Conservation (phyloP, 2,113 vertebrate species). For the Upupa epops region DNA sequence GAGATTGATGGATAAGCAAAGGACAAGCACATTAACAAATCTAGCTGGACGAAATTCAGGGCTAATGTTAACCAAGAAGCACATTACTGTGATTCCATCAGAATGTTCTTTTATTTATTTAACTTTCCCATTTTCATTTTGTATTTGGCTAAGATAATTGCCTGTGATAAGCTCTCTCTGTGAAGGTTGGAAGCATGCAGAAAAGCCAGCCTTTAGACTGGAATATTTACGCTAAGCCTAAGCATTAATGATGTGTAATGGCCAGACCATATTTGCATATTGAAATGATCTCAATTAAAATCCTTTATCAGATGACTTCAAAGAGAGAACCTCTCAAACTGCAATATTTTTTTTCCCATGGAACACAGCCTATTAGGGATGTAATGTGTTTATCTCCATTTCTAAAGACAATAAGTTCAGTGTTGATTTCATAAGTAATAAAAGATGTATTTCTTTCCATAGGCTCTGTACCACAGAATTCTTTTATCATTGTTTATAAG, state of each 20-base stretch:
- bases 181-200: conserved; percentile 64
- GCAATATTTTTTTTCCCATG: conserved; percentile 33
- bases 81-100: conserved; percentile 74
- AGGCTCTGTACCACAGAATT: background rate
- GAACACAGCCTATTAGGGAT: conserved; percentile 26
- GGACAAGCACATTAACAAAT: conserved; percentile 61
- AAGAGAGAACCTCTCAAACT: conserved; percentile 65
- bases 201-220: conserved; percentile 31
- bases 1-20: conserved; percentile 67
- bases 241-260: conserved; percentile 45
- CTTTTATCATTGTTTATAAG: conserved; percentile 44
- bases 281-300: conserved; percentile 77
- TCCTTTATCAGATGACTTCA: conserved; percentile 63
- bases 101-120: conserved; percentile 80
- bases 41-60: conserved; percentile 67
- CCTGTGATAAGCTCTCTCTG: conserved; percentile 74
- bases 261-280: conserved; percentile 71
- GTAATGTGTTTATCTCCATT: conserved; percentile 56
- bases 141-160: conserved; percentile 86
- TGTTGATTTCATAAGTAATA: conserved; percentile 46
- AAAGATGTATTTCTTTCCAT: conserved; percentile 3
- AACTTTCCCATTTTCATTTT: conserved; percentile 81
- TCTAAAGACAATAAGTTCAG: conserved; percentile 38
- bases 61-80: conserved; percentile 70
- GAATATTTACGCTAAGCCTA: conserved; percentile 38